Base-by-base conservation (phyloP, 92 coral and sea anemone species). In the Zoanthus sociatus region DNA sequence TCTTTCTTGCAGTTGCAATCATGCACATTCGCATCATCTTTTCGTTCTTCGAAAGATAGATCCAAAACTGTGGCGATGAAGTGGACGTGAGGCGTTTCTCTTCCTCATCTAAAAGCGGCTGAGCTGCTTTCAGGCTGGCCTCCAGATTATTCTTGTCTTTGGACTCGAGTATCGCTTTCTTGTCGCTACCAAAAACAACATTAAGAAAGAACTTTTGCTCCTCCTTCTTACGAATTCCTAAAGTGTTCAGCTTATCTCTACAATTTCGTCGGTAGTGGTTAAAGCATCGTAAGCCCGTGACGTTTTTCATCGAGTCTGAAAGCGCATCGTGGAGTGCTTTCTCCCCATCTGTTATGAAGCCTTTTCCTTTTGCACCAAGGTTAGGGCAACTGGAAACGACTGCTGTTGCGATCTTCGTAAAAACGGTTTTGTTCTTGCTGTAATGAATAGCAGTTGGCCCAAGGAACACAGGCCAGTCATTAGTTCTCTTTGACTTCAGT, bases 391-490 rank as follows among this genome's bases (percentile, higher is more conserved):
- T 82, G 0, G 45, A 9, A 21, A 48, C 15, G 4, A 90, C 92
- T 14, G 92, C 95, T 0, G 76, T 26, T 4, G 78, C 93, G 1
- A 92, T 87, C 78, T 89, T 89, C 46, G 63, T 87, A 58, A 18
- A 92, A 0, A 26, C 73, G 10, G 18, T 15, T 51, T 88, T 79
- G 17, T 33, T 70, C 76, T 90, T 90, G 33, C 93, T 84, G 72
- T 90, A 54, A 78, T 92, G 92, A 5, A 89, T 17, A 1, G 91
- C 93, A 1, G 91, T 90, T n/a, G 94, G 92, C 13, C 90, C 90
- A 1, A 88, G 7, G 71, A 92, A 92, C 7, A 66, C 89, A 0
- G 95, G 93, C 0, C 87, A 5, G 7, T 26, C 72, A 7, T 51
- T 50, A 5, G 95, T 92, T 72, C 89, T 45, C 54, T 87, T 90